Evolutionary conservation across 2,797 vertebrate genomes (phyloP).

Genomic region (Pseudochromis fuscus): DNA sequence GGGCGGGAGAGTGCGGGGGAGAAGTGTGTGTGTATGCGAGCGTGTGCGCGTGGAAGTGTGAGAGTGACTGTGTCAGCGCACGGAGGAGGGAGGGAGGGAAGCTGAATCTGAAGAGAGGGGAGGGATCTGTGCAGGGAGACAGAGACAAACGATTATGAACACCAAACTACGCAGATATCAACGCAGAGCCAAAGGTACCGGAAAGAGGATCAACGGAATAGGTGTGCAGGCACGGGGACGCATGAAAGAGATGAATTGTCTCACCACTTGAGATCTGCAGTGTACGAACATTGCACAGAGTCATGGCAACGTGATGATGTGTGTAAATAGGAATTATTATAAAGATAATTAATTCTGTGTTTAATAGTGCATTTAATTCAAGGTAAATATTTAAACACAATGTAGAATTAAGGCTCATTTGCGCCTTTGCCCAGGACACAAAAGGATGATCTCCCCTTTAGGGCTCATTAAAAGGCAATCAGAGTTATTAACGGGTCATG

Average conservation of each 20-base stretch:
- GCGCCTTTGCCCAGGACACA: not conserved
- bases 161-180: conserved; percentile 85
- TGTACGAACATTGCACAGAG: not conserved
- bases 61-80: conserved; percentile 67
- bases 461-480: conserved; percentile 24
- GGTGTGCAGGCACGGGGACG: conserved; percentile 39
- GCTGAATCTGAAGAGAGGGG: conserved; percentile 56
- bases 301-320: not conserved
- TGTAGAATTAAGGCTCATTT: not conserved
- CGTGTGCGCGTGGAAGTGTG: conserved; percentile 49
- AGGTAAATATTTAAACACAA: not conserved
- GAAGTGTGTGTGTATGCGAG: conserved; percentile 59
- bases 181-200: conserved; percentile 85
- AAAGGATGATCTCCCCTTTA: not conserved
- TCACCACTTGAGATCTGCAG: not conserved
- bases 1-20: conserved; percentile 76
- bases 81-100: conserved; percentile 65
- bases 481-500: conserved; percentile 4
- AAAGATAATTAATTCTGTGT: not conserved
- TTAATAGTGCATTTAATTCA: not conserved
- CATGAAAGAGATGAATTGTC: conserved; percentile 17
- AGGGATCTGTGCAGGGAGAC: conserved; percentile 67
- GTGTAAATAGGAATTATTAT: not conserved
- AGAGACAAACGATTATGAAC: conserved; percentile 72
- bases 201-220: conserved; percentile 79